A percentile compares a stretch with the other conserved stretches of the same genome.
Evolutionary conservation across 64 coral and sea anemone species (phyloP).

Genomic region (Montipora foliosa): DNA sequence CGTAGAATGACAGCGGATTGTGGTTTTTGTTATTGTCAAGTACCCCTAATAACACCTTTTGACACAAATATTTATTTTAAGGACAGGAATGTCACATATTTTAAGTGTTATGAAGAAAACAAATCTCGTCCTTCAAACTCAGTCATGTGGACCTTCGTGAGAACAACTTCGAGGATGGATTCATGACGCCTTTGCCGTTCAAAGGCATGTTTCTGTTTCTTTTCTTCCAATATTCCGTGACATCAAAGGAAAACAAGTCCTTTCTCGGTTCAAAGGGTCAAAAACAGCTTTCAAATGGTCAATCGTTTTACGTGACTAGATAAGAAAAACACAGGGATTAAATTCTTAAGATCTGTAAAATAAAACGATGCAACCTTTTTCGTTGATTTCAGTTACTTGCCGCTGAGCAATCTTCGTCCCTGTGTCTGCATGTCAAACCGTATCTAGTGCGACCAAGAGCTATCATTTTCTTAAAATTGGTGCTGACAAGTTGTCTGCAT

Average conservation of each 20-base stretch:
- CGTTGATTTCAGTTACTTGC: not conserved
- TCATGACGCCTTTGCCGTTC: not conserved
- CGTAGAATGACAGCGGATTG: not conserved
- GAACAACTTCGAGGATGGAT: not conserved
- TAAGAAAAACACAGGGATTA: conserved; percentile 3
- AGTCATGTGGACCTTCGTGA: not conserved
- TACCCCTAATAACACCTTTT: conserved; percentile 25
- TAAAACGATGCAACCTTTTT: not conserved
- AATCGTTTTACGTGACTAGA: conserved; percentile 40
- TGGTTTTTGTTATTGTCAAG: conserved; percentile 21
- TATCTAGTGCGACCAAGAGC: not conserved
- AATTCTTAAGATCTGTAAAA: not conserved
- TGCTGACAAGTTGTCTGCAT: not conserved
- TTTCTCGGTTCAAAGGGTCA: conserved; percentile 4
- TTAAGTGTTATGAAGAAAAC: not conserved
- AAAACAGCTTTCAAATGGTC: not conserved
- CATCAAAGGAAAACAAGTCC: not conserved
- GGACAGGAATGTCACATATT: conserved; percentile 12
- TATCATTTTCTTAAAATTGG: not conserved
- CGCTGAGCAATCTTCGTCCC: not conserved
- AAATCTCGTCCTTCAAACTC: not conserved
- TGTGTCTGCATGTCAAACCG: not conserved
- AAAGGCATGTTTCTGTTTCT: not conserved
- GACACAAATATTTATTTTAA: conserved; percentile 35
- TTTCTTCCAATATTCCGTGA: not conserved